Base-by-base conservation (phyloP, 2,797 vertebrate species). In the Gymnoscopelus microlampas region DNA sequence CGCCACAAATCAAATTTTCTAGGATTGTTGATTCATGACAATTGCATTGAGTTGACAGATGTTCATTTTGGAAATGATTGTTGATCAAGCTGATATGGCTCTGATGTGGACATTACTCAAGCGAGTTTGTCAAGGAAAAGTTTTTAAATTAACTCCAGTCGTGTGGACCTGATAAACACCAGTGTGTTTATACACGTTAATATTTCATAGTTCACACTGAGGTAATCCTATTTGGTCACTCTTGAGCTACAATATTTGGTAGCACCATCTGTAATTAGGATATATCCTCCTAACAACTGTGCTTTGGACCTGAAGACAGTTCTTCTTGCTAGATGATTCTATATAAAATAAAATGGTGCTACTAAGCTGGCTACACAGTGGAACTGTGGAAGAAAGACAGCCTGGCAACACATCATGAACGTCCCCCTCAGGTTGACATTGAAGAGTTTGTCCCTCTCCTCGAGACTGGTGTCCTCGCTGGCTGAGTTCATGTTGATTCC, bases 371-470 rank as follows among this genome's bases (percentile, higher is more conserved):
- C 19, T 44, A n/a, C 35, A 35, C 44, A 62, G 56, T 12, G 2
- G 11, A 4, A 44, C 32, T 58, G n/a, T 11, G 50, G 13, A 44
- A 39, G 58, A 71, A 0, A 81, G 91, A 80, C 83, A 95, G 19
- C 95, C 91, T 96, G 94, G 73, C 95, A 96, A 84, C 94, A 96
- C 84, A 96, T 78, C 19, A 19, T 19, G 89, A 96, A 96, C 0
- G 94, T 90, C 49, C 94, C 94, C 76, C 92, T 87, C 63, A 95
- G 88, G 88, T 95, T 95, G 49, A 95, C 89, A 0, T 86, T 88
- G 23, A 96, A 95, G 66, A 94, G 96, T 87, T 87, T 89, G 88
- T 95, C 94, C 94, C 94, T 94, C 75, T 95, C 93, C 63, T 94
- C 92, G 0, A 94, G 73, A 55, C 88, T 92, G 70, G 93, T 95